These are phyloP conservation scores for Halocynthia aurantium DNA, from an alignment of 23 tunicate species.

Conservation along the genomic window DNA sequence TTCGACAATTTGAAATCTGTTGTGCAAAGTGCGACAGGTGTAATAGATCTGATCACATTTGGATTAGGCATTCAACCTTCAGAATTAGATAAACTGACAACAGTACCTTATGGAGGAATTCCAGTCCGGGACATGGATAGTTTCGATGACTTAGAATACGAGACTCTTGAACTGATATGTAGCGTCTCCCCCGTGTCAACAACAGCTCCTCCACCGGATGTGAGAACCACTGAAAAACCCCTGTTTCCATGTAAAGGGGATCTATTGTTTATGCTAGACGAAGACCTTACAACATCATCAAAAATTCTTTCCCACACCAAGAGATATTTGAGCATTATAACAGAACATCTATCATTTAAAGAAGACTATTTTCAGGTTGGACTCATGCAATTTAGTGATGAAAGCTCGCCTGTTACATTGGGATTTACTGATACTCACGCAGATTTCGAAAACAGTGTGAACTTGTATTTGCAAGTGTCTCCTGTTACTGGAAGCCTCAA, in stretches of 20 bases:
- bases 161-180: slow-evolving; percentile 54
- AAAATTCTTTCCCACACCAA: background rate
- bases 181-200: slow-evolving; percentile 4
- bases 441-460: background rate
- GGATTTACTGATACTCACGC: slow-evolving; percentile 12
- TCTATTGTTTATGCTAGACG: slow-evolving; percentile 43
- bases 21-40: slow-evolving; percentile 18
- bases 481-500: slow-evolving; percentile 1
- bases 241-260: slow-evolving; percentile 42
- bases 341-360: slow-evolving; percentile 4
- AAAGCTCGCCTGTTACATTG: background rate
- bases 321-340: slow-evolving; percentile 7
- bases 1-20: slow-evolving; percentile 24
- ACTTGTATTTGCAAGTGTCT: background rate
- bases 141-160: slow-evolving; percentile 31
- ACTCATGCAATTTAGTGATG: slow-evolving; percentile 15
- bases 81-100: slow-evolving; percentile 19
- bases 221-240: slow-evolving; percentile 5
- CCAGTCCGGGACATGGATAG: slow-evolving; percentile 8
- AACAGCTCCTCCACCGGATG: slow-evolving; percentile 6
- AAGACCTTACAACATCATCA: slow-evolving; percentile 8
- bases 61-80: slow-evolving; percentile 19
- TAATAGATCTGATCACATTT: slow-evolving; percentile 38
- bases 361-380: slow-evolving; percentile 18
- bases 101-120: slow-evolving; percentile 32